phyloP scores from a whole-genome alignment of 2,113 vertebrate genomes.

The Myocastor coypus region DNA sequence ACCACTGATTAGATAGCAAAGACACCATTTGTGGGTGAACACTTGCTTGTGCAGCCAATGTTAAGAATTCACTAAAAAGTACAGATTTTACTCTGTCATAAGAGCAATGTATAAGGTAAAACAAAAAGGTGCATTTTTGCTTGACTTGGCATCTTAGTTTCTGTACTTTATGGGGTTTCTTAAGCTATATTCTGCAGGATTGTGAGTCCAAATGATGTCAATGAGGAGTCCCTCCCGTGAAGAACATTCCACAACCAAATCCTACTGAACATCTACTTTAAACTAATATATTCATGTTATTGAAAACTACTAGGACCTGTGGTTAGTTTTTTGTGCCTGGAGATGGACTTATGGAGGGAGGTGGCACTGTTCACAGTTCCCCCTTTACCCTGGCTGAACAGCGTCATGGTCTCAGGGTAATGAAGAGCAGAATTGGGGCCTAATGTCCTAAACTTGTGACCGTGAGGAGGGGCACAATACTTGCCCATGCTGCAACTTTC shows the following conservation, averaged over 20 bases:
- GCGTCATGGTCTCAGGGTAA: background rate
- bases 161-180: background rate
- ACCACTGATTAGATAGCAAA: background rate
- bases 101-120: background rate
- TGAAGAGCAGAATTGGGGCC: background rate
- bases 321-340: background rate
- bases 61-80: background rate
- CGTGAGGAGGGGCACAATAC: no score
- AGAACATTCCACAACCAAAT: background rate
- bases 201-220: background rate
- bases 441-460: background rate
- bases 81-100: background rate
- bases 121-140: background rate
- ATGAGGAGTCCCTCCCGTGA: background rate
- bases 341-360: background rate
- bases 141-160: background rate
- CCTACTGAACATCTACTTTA: background rate
- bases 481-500: background rate
- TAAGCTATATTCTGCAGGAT: background rate
- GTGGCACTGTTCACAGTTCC: background rate
- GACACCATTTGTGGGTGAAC: background rate
- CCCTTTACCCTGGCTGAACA: background rate
- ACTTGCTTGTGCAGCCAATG: background rate
- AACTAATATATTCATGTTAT: background rate
- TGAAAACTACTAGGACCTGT: background rate